Evolutionary conservation across 1,140 invertebrate species (phyloP).

Genomic region (Musca domestica): DNA sequence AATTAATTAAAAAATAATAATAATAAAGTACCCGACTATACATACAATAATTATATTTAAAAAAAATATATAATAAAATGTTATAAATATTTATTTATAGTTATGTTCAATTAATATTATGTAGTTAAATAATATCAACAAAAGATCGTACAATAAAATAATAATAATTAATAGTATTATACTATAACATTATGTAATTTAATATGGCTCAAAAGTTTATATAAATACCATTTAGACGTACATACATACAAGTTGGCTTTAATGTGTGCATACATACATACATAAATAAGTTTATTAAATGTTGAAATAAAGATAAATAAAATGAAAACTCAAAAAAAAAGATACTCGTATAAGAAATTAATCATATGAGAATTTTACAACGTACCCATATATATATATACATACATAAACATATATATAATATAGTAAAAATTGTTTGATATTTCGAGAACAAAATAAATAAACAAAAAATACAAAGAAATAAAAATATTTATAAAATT

Average conservation of each 20-base stretch:
- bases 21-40: neutral
- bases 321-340: neutral
- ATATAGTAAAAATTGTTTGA: neutral
- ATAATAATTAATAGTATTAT: too few species aligned
- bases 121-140: neutral
- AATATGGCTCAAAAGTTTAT: too few species aligned
- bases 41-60: neutral
- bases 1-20: neutral
- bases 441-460: too few species aligned
- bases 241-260: conserved; percentile 16
- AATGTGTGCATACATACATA: conserved; percentile 12
- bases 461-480: too few species aligned
- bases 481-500: too few species aligned
- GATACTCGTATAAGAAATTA: neutral
- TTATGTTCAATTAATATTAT: neutral
- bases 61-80: neutral
- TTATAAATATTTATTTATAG: neutral
- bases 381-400: neutral
- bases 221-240: too few species aligned
- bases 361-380: neutral
- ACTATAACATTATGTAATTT: too few species aligned
- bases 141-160: too few species aligned
- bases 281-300: conserved; percentile 9
- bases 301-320: conserved; percentile 4
- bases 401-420: neutral